Conservation (phyloP, 2,888 invertebrate species). For the Lithophane leautieri region DNA sequence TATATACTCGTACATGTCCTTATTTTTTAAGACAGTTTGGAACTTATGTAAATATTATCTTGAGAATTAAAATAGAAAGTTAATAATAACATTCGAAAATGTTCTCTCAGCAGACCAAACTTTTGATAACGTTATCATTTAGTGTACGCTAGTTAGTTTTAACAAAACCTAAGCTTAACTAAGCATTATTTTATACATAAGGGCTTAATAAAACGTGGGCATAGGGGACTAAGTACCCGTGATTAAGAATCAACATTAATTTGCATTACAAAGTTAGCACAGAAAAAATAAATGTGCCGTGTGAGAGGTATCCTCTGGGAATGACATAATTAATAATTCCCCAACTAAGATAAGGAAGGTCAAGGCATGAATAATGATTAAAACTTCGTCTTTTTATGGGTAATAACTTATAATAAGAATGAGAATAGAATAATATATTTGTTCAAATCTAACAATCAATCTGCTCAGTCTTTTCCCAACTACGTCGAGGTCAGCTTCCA, state of each 20-base stretch:
- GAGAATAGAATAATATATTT: too few relatives aligned
- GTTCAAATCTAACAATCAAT: too few relatives aligned
- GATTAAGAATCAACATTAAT: slow-evolving; percentile 37
- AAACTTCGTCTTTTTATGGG: background rate
- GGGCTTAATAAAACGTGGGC: slow-evolving; percentile 9
- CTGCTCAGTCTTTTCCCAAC: background rate
- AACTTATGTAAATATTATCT: too few relatives aligned
- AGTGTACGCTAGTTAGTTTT: background rate
- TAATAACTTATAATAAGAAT: background rate
- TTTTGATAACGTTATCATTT: background rate
- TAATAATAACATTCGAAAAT: background rate
- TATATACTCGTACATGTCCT: too few relatives aligned
- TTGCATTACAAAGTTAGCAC: slow-evolving; percentile 26
- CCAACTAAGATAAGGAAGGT: background rate
- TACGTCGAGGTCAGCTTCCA: background rate
- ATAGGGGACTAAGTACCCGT: slow-evolving; percentile 15
- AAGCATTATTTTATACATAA: slow-evolving; percentile 8
- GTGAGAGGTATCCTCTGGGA: background rate
- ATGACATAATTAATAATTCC: background rate
- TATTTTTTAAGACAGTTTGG: too few relatives aligned
- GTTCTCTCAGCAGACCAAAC: background rate
- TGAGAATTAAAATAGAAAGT: too few relatives aligned
- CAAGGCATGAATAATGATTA: background rate
- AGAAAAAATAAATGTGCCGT: slow-evolving; percentile 4
- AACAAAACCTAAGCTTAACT: slow-evolving; percentile 15